A percentile compares a stretch with the other conserved stretches of the same genome.
Evolutionary conservation across 2,797 vertebrate genomes (phyloP).

Genomic region (Tokudaia muenninki): DNA sequence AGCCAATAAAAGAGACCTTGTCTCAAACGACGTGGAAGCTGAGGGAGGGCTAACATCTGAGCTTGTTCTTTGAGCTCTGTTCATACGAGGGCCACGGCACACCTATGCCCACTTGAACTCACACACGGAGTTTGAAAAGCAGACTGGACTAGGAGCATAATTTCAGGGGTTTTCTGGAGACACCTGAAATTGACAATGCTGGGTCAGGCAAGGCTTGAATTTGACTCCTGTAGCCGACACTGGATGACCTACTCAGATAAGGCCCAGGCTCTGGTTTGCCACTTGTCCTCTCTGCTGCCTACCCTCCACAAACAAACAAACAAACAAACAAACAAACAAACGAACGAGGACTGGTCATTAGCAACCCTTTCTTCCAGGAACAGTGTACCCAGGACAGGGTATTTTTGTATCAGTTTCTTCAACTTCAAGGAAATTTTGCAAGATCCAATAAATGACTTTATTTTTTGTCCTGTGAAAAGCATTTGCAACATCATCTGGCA

Average conservation of each 20-base stretch:
- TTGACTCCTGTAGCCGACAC: no score
- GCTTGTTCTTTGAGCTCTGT: not conserved
- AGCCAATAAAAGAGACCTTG: not conserved
- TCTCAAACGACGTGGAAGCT: not conserved
- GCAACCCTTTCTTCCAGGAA: not conserved
- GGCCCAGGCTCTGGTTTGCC: not conserved
- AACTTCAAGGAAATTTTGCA: not conserved
- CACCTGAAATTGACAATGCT: not conserved
- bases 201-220: not conserved
- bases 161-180: not conserved
- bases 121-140: not conserved
- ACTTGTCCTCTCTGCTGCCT: not conserved
- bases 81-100: accelerated
- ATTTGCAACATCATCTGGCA: not conserved
- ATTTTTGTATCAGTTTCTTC: not conserved
- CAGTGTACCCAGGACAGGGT: not conserved
- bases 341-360: not conserved
- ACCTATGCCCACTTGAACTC: not conserved
- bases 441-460: not conserved
- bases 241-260: not conserved
- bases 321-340: not conserved
- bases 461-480: not conserved
- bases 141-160: not conserved
- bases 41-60: not conserved
- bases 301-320: not conserved